Evolutionary conservation across 2,888 invertebrate genomes (phyloP), one percentile per base, ranked within the genome.

Genomic region (Chesias legatella): DNA sequence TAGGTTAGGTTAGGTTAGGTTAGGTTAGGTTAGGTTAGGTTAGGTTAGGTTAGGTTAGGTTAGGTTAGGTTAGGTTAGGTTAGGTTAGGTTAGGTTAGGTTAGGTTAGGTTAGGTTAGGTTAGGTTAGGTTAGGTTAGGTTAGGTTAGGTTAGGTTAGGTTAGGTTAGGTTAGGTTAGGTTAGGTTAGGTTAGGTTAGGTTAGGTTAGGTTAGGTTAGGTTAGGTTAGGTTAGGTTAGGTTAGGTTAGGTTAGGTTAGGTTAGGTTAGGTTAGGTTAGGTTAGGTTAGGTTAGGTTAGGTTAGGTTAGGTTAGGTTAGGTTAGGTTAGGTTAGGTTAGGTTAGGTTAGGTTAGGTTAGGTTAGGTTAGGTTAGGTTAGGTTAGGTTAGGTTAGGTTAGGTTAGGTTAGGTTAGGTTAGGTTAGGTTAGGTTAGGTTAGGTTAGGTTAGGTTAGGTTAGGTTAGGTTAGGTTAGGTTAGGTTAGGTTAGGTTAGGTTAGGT

Each of bases 1-100:
- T 35, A 35, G 35, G 35, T 35, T 35, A 35, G 35, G 35, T 35
- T 35, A 35, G 35, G 35, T 35, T 35, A 35, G 35, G 35, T 35
- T 35, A 35, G 35, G 35, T 35, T 35, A 35, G 35, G 35, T 35
- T 35, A 35, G 35, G 35, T 35, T 35, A 35, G 35, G 35, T 35
- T 35, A 35, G 35, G 35, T 35, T 35, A 35, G 35, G 35, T 35
- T 35, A 35, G 35, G 35, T 35, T 35, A 35, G 35, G 35, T 35
- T 35, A 35, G 35, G 35, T 35, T 35, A 35, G 35, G 35, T 35
- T 35, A 35, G 35, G 35, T 35, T 35, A 35, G 35, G 35, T 35
- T 35, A 35, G 35, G 35, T 35, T 35, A 35, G 35, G 35, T 35
- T 35, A 35, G 35, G 35, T 35, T 35, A 35, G 35, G 35, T 35